phyloP scores from a whole-genome alignment of 2,888 invertebrate species.

The Acanthosepion lycidas region DNA sequence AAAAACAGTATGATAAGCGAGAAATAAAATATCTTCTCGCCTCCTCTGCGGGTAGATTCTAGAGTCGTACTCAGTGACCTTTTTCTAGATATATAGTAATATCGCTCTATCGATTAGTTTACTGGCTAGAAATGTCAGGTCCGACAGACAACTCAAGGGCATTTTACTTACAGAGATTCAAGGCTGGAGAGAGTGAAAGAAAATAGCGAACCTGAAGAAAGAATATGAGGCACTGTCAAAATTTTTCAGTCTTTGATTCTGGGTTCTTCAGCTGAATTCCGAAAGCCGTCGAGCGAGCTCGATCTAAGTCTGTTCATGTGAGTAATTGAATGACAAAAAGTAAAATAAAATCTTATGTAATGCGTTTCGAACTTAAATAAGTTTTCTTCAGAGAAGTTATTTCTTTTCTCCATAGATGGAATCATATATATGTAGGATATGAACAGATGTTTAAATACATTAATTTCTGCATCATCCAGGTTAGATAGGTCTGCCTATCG shows the following conservation, averaged over 20 bases:
- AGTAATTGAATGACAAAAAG: no score
- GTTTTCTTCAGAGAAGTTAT: no score
- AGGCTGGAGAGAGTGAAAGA: not conserved
- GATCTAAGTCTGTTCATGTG: not conserved
- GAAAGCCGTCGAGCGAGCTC: not conserved
- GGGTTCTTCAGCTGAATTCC: not conserved
- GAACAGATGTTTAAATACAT: no score
- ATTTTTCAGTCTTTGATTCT: not conserved
- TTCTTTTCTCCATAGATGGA: no score
- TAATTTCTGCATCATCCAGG: no score
- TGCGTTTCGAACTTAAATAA: no score
- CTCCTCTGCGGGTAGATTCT: not conserved
- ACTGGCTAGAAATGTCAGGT: not conserved
- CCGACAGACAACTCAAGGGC: not conserved
- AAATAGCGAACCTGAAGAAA: not conserved
- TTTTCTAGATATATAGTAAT: not conserved
- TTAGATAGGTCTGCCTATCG: no score
- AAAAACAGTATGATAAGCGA: not conserved
- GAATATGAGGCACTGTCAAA: not conserved
- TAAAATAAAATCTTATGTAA: no score
- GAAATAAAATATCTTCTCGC: not conserved
- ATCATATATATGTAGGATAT: no score
- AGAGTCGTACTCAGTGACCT: not conserved
- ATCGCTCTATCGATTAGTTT: not conserved
- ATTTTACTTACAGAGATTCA: not conserved